Evolutionary conservation across 2,888 invertebrate species (phyloP), one percentile per base, ranked within the genome.

Genomic region (Noctua pronuba): DNA sequence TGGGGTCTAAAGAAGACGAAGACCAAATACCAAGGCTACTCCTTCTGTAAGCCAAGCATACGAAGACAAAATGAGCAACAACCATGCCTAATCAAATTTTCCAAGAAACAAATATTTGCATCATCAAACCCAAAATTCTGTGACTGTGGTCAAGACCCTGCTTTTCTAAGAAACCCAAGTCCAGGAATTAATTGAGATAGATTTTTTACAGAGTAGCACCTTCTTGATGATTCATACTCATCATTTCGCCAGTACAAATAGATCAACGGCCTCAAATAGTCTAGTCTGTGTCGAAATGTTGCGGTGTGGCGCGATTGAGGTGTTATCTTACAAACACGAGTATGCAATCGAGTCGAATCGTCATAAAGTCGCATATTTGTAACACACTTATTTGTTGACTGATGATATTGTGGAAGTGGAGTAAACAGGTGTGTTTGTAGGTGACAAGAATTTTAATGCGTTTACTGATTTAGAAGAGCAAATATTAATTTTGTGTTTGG

Each of bases 261-360:
- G 85, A 84, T 85, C 82, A 82, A 79, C 28, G 82, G 35, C 78
- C 85, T 78, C 58, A 79, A 70, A 73, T 65, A 73, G 38, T 76
- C 31, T 58, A 60, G 70, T 68, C 71, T 60, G 77, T 81, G 81
- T 78, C 65, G 83, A 70, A 78, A 82, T 21, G 41, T 8, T 24
- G 41, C 24, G 58, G 65, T 86, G 88, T 86, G 88, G 84, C 75
- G 85, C 78, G 89, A 83, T 87, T 73, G 41, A 70, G 85, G 89
- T 89, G 88, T 89, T 79, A 74, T 77, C 73, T 89, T 89, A 86
- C 89, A 80, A 69, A 73, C 75, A 79, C 82, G 80, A 74, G 83
- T 67, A 62, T 77, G 75, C 76, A 80, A 75, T 84, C 55, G 75
- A 74, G 79, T 68, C 68, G 38, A 79, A 73, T 83, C 35, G 65